These are phyloP conservation scores for Atrichornis clamosus DNA, from an alignment of 2,113 vertebrate genomes.

Conservation along the genomic window DNA sequence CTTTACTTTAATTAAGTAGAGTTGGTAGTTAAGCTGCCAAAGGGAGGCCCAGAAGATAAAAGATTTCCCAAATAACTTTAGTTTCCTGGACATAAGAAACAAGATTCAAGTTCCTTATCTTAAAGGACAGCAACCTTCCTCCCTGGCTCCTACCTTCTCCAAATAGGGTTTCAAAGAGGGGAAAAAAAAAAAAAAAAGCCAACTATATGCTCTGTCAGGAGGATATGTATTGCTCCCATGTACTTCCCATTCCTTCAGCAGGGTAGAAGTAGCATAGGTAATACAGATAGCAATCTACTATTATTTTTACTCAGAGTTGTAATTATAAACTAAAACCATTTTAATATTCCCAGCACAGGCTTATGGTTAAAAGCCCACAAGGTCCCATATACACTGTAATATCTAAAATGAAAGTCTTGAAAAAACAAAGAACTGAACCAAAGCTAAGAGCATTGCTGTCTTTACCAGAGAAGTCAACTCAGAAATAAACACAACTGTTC, in stretches of 20 bases:
- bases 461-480: constrained; percentile 34
- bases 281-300: neutral
- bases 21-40: neutral
- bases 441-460: constrained; percentile 5
- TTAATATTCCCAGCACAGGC: neutral
- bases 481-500: constrained; percentile 62
- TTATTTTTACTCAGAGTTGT: neutral
- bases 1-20: neutral
- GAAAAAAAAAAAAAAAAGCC: neutral
- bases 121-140: neutral
- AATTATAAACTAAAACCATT: constrained; percentile 10
- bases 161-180: neutral
- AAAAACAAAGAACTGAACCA: constrained; percentile 46
- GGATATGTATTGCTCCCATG: neutral
- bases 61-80: neutral
- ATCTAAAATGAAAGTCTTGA: constrained; percentile 10
- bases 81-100: neutral
- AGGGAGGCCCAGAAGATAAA: neutral
- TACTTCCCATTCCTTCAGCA: neutral
- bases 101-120: neutral
- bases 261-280: neutral
- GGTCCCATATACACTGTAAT: neutral
- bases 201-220: neutral
- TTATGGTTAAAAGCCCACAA: neutral
- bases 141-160: neutral